Conservation (phyloP, 2,888 invertebrate genomes). For the Meandrusa payeni region DNA sequence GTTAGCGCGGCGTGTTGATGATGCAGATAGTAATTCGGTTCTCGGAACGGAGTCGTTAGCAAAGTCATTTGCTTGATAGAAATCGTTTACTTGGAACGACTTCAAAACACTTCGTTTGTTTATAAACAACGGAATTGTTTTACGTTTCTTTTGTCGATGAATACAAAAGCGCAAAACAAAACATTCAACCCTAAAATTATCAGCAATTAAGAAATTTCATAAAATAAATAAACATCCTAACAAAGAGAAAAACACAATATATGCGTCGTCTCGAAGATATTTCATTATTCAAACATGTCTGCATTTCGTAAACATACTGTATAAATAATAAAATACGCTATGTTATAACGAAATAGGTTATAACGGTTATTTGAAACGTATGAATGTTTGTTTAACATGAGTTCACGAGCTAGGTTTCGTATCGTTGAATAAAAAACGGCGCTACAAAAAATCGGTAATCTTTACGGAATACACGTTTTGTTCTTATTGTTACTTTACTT, state of each 20-base stretch:
- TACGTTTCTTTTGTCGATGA: too few relatives aligned
- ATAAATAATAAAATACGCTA: too few relatives aligned
- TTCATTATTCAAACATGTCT: too few relatives aligned
- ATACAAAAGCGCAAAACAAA: too few relatives aligned
- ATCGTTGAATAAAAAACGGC: slow-evolving; percentile 29
- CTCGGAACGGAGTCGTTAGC: slow-evolving; percentile 11
- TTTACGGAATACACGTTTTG: slow-evolving; percentile 36
- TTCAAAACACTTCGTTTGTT: not conserved
- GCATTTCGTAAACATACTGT: too few relatives aligned
- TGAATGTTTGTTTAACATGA: slow-evolving; percentile 29
- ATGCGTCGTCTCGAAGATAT: too few relatives aligned
- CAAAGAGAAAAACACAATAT: too few relatives aligned
- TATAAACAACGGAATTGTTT: slow-evolving; percentile 1
- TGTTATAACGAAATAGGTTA: too few relatives aligned
- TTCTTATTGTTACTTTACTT: slow-evolving; percentile 17
- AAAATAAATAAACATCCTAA: too few relatives aligned
- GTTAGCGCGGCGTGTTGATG: not conserved
- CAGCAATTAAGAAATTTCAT: too few relatives aligned
- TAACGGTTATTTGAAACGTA: slow-evolving; percentile 11
- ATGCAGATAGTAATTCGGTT: slow-evolving; percentile 4
- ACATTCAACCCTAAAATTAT: too few relatives aligned
- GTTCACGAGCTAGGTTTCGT: slow-evolving; percentile 32
- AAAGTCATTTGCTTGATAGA: slow-evolving; percentile 8
- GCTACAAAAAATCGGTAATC: slow-evolving; percentile 33
- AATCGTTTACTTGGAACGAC: slow-evolving; percentile 3